phyloP scores from a whole-genome alignment of 2,113 vertebrate species.

The Pogona vitticeps region DNA sequence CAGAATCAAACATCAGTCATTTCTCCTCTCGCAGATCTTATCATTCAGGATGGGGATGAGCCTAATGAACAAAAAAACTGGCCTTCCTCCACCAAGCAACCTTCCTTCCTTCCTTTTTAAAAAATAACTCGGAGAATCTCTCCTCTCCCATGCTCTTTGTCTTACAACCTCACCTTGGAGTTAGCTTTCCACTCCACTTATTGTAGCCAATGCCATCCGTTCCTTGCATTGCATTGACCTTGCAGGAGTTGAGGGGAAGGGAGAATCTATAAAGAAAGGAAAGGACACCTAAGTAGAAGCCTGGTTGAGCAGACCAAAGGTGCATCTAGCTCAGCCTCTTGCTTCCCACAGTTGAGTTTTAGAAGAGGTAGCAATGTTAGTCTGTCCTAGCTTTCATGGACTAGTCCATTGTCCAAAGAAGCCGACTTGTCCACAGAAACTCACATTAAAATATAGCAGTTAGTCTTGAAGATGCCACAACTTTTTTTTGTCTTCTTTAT shows the following conservation, averaged over 20 bases:
- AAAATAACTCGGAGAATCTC: neutral
- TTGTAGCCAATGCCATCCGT: neutral
- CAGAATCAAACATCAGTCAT: too few species aligned
- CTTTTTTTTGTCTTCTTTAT: too few species aligned
- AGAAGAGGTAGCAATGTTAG: too few species aligned
- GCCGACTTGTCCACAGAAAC: too few species aligned
- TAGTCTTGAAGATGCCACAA: too few species aligned
- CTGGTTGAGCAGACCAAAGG: neutral
- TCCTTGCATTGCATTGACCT: neutral
- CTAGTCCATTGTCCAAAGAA: too few species aligned
- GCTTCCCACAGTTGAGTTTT: neutral
- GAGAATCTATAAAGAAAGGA: neutral
- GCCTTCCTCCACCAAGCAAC: neutral
- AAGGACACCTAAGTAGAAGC: neutral
- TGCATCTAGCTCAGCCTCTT: neutral
- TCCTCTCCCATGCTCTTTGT: neutral
- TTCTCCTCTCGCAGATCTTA: too few species aligned
- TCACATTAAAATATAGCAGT: too few species aligned
- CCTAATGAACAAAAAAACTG: too few species aligned
- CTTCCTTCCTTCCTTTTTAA: neutral
- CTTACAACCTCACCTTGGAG: slow-evolving; percentile 23
- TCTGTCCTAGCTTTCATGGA: too few species aligned
- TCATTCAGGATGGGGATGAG: too few species aligned
- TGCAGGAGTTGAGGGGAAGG: neutral
- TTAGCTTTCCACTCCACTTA: neutral